phyloP scores from a whole-genome alignment of 2,113 vertebrate genomes.

The Dipodomys ordii region DNA sequence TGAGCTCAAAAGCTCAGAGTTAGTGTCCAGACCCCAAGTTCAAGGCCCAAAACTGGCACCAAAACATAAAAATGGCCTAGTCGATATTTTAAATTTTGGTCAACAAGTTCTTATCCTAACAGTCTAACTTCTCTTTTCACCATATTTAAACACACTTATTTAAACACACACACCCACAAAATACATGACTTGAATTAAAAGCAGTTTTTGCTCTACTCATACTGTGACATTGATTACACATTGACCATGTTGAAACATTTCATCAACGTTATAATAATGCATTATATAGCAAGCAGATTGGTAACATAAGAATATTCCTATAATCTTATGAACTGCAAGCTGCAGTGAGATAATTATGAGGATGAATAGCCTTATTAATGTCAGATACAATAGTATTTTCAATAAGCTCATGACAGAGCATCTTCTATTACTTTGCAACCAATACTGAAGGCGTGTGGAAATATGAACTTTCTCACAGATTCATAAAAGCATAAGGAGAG shows the following conservation, averaged over 20 bases:
- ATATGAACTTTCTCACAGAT: slow-evolving; percentile 73
- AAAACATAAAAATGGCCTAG: neutral
- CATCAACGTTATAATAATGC: neutral
- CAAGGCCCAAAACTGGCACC: too few species aligned
- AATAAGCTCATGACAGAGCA: slow-evolving; percentile 41
- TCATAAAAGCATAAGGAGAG: slow-evolving; percentile 72
- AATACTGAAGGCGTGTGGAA: slow-evolving; percentile 53
- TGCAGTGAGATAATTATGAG: slow-evolving; percentile 54
- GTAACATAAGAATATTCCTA: slow-evolving; percentile 39
- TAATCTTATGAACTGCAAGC: slow-evolving; percentile 30
- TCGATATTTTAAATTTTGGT: neutral
- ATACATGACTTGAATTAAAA: neutral
- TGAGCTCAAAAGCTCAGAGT: too few species aligned
- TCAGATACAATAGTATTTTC: slow-evolving; percentile 62
- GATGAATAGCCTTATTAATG: slow-evolving; percentile 42
- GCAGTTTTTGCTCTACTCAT: neutral
- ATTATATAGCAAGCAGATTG: slow-evolving; percentile 34
- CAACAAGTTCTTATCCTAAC: neutral
- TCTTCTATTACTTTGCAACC: slow-evolving; percentile 61
- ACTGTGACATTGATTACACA: neutral
- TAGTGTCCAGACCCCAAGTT: too few species aligned
- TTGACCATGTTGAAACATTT: neutral
- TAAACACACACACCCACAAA: neutral
- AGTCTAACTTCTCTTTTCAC: neutral
- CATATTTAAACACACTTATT: neutral